Conservation (phyloP, 2,797 vertebrate genomes). For the Galaxias olidus region DNA sequence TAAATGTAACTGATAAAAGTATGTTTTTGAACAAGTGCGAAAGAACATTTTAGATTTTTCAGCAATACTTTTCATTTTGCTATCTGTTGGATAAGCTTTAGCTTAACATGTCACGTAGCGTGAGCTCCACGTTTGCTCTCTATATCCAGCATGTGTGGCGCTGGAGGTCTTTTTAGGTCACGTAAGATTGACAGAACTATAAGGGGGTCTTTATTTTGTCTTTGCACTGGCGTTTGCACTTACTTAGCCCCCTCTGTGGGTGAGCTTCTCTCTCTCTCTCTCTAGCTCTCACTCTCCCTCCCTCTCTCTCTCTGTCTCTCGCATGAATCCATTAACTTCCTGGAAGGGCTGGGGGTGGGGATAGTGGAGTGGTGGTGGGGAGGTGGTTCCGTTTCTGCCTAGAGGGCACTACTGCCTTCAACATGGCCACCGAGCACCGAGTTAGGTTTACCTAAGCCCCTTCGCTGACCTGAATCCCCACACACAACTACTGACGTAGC, state of each 20-base stretch:
- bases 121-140: constrained; percentile 21
- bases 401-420: constrained; percentile 64
- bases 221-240: constrained; percentile 9
- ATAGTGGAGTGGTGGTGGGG: constrained; percentile 33
- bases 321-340: constrained; percentile 43
- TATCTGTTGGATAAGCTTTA: too few relatives aligned
- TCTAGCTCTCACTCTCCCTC: background rate
- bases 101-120: constrained; percentile 9
- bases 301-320: background rate
- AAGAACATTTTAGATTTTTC: too few relatives aligned
- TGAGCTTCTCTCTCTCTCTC: constrained; percentile 9
- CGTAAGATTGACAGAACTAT: constrained; percentile 19
- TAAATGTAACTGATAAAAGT: too few relatives aligned
- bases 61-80: too few relatives aligned
- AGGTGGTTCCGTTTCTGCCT: constrained; percentile 56
- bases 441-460: constrained; percentile 30
- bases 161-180: constrained; percentile 57
- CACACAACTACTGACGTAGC: constrained; percentile 11
- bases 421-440: constrained; percentile 19
- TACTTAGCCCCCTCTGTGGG: constrained; percentile 38
- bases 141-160: background rate
- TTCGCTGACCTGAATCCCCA: constrained; percentile 10
- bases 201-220: constrained; percentile 29
- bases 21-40: too few relatives aligned
- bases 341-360: constrained; percentile 4